These are phyloP conservation scores for Lepilemur septentrionalis DNA, from an alignment of 2,797 vertebrate genomes.

Conservation along the genomic window DNA sequence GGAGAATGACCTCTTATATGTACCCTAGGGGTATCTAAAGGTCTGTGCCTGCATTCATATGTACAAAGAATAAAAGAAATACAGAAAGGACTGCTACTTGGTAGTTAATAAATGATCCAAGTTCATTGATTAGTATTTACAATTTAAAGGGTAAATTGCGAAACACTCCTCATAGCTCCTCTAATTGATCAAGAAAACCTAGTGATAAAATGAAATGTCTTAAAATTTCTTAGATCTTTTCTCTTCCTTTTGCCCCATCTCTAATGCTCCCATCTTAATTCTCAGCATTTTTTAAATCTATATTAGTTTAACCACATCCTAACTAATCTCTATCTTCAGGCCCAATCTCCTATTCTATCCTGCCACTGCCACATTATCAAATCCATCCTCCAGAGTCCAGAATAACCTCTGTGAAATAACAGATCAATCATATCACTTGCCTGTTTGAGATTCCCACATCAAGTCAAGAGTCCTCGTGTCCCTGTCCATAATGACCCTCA, in stretches of 20 bases:
- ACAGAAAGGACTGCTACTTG: not conserved
- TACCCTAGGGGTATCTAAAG: not conserved
- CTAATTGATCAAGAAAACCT: not conserved
- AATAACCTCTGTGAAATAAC: not conserved
- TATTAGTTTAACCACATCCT: not conserved
- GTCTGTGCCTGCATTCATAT: not conserved
- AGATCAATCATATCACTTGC: not conserved
- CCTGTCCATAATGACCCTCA: not conserved
- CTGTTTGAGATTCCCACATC: not conserved
- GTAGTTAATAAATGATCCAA: not conserved
- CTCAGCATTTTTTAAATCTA: not conserved
- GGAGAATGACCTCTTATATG: not conserved
- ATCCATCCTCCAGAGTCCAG: not conserved
- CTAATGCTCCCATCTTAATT: not conserved
- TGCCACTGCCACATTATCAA: not conserved
- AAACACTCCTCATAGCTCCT: not conserved
- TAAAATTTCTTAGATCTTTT: not conserved
- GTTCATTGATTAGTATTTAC: not conserved
- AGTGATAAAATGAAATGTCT: not conserved
- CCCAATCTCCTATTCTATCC: not conserved
- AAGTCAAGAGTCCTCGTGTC: not conserved
- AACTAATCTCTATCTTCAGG: not conserved
- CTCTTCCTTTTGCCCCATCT: not conserved
- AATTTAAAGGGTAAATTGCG: conserved; percentile 23
- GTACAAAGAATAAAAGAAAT: not conserved